Evolutionary conservation across 2,797 vertebrate genomes (phyloP).

Genomic region (Loriculus beryllinus): DNA sequence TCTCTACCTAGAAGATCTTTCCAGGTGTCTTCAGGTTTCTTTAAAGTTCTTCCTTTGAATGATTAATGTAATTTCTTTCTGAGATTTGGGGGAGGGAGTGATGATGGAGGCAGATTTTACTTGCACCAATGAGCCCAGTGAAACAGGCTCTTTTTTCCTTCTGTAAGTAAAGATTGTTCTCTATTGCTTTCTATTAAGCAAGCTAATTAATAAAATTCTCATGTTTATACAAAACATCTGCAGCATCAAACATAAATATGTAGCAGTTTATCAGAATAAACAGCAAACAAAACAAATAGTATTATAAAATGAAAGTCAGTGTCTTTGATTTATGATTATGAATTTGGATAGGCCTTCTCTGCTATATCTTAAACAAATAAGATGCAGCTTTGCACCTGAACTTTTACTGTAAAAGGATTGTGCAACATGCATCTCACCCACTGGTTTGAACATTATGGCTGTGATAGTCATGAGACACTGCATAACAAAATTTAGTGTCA

Average conservation of each 20-base stretch:
- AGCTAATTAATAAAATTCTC: neutral
- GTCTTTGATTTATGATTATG: neutral
- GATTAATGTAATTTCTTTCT: neutral
- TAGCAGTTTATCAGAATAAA: neutral
- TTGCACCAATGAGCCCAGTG: neutral
- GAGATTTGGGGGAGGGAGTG: neutral
- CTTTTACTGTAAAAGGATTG: neutral
- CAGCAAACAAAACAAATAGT: neutral
- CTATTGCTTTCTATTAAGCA: neutral
- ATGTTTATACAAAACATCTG: neutral
- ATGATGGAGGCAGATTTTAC: neutral
- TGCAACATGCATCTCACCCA: neutral
- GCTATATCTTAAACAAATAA: neutral
- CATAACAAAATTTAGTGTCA: neutral
- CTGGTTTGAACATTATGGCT: neutral
- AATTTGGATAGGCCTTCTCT: neutral
- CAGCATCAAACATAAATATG: neutral
- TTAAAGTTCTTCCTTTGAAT: neutral
- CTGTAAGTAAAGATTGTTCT: neutral
- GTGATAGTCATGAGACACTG: accelerated
- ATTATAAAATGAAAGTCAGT: neutral
- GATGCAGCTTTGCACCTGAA: neutral
- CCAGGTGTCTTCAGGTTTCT: neutral
- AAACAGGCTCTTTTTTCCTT: neutral
- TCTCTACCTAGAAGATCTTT: neutral